A percentile compares a stretch with the other conserved stretches of the same genome.
Conservation (phyloP, 2,797 vertebrate species). For the Scolopax rusticola region DNA sequence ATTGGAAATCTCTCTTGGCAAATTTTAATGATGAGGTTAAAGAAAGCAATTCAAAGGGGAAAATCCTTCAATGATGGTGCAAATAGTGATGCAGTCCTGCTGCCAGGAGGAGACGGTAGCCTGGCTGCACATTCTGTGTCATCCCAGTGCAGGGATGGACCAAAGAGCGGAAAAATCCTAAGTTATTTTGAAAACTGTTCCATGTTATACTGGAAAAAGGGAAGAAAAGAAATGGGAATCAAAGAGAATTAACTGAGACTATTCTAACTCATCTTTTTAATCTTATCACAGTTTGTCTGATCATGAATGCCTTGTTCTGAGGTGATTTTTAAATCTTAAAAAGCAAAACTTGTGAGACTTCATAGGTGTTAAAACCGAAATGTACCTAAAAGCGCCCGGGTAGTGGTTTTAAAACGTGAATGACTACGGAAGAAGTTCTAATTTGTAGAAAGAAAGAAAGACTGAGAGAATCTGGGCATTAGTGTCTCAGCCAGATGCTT, state of each 20-base stretch:
- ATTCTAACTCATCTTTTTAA: background rate
- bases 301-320: background rate
- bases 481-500: background rate
- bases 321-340: background rate
- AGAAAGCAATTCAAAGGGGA: background rate
- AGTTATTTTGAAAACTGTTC: conserved; percentile 2
- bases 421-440: background rate
- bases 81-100: conserved; percentile 1
- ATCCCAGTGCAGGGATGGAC: conserved; percentile 35
- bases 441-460: background rate
- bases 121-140: conserved; percentile 38
- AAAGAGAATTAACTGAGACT: background rate
- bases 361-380: background rate
- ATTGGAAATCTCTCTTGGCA: background rate
- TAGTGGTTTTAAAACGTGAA: background rate
- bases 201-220: background rate
- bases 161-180: background rate
- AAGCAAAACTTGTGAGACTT: background rate
- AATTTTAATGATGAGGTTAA: background rate
- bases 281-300: background rate
- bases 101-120: conserved; percentile 38
- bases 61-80: background rate
- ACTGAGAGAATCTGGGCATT: background rate
- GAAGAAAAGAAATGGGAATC: conserved; percentile 16
- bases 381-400: background rate